phyloP scores from a whole-genome alignment of 2,888 invertebrate genomes.

The Acronicta aceris region DNA sequence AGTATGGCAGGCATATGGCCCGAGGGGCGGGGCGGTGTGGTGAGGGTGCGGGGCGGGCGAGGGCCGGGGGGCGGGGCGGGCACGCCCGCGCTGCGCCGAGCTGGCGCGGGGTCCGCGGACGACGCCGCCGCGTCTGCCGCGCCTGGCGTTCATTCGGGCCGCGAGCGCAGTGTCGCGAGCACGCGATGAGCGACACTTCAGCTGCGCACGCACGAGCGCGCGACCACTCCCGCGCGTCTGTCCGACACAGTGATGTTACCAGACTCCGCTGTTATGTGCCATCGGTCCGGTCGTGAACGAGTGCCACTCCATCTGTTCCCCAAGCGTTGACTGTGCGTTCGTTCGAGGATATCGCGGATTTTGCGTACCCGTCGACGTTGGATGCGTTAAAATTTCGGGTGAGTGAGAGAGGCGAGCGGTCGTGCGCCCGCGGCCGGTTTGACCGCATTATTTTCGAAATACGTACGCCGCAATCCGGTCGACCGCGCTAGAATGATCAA shows the following conservation, averaged over 20 bases:
- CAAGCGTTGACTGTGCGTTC: slow-evolving; percentile 77
- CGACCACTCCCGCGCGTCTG: slow-evolving; percentile 76
- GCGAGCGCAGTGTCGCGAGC: slow-evolving; percentile 76
- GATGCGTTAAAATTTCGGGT: slow-evolving; percentile 89
- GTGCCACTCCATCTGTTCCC: slow-evolving; percentile 83
- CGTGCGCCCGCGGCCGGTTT: slow-evolving; percentile 86
- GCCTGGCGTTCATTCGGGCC: slow-evolving; percentile 77
- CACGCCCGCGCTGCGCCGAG: slow-evolving; percentile 58
- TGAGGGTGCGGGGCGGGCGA: slow-evolving; percentile 42
- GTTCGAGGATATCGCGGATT: slow-evolving; percentile 77
- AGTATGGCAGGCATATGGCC: slow-evolving; percentile 52
- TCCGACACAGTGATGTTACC: slow-evolving; percentile 82
- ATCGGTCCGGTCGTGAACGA: slow-evolving; percentile 80
- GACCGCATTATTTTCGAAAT: slow-evolving; percentile 89
- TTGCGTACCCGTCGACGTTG: slow-evolving; percentile 83
- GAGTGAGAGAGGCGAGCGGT: slow-evolving; percentile 85
- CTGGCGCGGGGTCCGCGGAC: slow-evolving; percentile 60
- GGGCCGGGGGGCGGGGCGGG: slow-evolving; percentile 60
- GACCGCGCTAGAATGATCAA: slow-evolving; percentile 85
- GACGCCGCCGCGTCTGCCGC: slow-evolving; percentile 73
- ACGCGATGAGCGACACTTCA: slow-evolving; percentile 71
- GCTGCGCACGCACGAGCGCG: slow-evolving; percentile 67
- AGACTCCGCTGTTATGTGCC: slow-evolving; percentile 82
- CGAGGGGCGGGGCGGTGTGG: slow-evolving; percentile 54
- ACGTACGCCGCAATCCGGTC: slow-evolving; percentile 87